Conservation (phyloP, 2,888 invertebrate genomes). For the Entomobrya multifasciata region DNA sequence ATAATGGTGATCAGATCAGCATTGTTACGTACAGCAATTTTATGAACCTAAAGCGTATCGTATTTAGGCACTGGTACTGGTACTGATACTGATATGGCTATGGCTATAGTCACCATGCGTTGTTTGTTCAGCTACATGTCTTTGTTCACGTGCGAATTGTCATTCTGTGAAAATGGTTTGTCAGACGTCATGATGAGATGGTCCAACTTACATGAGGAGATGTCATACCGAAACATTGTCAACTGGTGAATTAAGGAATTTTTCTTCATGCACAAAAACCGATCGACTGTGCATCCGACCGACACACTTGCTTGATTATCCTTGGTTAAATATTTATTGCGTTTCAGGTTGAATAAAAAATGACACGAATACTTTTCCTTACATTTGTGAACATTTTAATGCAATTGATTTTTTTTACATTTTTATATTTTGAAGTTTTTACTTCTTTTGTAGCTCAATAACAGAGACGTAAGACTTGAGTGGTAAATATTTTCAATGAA, state of each 20-base stretch:
- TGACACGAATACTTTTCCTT: too few relatives aligned
- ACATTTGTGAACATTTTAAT: neutral
- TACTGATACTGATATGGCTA: too few relatives aligned
- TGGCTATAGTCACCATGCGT: too few relatives aligned
- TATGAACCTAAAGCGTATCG: neutral
- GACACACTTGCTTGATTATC: constrained; percentile 46
- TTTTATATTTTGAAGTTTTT: too few relatives aligned
- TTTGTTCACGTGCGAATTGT: neutral
- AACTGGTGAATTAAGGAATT: neutral
- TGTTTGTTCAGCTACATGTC: neutral
- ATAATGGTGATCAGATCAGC: neutral
- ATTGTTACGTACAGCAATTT: neutral
- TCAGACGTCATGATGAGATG: neutral
- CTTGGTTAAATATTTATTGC: constrained; percentile 48
- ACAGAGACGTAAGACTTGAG: too few relatives aligned
- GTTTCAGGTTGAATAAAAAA: constrained; percentile 2
- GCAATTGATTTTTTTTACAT: neutral
- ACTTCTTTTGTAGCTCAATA: too few relatives aligned
- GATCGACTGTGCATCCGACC: constrained; percentile 11
- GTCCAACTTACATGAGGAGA: neutral
- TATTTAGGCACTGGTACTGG: neutral
- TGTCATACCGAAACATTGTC: neutral
- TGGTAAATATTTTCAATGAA: too few relatives aligned
- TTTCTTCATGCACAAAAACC: neutral
- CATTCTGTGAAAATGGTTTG: neutral